Percentiles rank a stretch among this genome's conserved stretches.
Conservation (phyloP, 2,113 vertebrate genomes). For the Tetrao urogallus region DNA sequence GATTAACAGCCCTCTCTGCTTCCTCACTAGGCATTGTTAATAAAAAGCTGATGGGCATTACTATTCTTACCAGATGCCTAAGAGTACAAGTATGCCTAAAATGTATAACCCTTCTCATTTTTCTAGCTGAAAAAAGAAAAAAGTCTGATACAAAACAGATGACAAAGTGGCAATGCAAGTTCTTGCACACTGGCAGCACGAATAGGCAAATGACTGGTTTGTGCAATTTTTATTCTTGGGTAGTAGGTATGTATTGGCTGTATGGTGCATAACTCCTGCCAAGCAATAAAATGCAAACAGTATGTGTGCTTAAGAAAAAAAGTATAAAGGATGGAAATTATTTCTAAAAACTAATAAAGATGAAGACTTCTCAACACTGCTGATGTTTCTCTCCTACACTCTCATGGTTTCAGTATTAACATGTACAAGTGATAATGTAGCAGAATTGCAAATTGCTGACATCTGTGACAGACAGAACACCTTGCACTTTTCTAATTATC, state of each 20-base stretch:
- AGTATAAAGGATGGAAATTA: not conserved
- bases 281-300: not conserved
- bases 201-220: not conserved
- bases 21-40: not conserved
- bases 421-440: not conserved
- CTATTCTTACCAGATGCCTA: not conserved
- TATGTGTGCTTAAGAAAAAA: not conserved
- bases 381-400: not conserved
- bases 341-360: not conserved
- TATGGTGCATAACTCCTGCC: not conserved
- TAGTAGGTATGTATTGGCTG: not conserved
- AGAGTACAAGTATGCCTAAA: not conserved
- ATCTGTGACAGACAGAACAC: conserved; percentile 18
- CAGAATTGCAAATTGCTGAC: conserved; percentile 14
- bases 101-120: not conserved
- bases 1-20: not conserved
- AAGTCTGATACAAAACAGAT: not conserved
- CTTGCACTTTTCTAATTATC: conserved; percentile 23
- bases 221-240: not conserved
- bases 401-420: not conserved
- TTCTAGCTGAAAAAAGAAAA: not conserved
- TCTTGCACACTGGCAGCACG: not conserved
- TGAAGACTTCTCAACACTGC: not conserved
- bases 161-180: not conserved
- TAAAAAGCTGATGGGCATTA: not conserved